Conservation (phyloP, 1,140 invertebrate genomes). For the Drosophila arizonae region DNA sequence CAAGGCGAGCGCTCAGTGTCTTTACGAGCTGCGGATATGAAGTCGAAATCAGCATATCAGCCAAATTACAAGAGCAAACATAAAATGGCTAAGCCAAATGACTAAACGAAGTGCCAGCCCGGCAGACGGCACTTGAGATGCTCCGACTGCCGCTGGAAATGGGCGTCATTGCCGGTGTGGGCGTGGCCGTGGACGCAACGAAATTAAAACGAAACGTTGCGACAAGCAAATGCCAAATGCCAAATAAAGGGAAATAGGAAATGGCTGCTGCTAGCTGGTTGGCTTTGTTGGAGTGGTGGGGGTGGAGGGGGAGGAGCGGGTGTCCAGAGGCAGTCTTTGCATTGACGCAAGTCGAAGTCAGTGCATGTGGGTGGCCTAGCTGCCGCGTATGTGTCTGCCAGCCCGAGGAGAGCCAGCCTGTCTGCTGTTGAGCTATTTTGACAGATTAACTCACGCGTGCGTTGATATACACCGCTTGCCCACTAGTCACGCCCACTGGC, state of each 20-base stretch:
- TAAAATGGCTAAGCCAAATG: slow-evolving; percentile 78
- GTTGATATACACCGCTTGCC: slow-evolving; percentile 45
- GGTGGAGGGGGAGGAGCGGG: background rate
- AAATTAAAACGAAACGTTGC: slow-evolving; percentile 75
- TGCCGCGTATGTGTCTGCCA: no score
- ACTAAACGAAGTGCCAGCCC: slow-evolving; percentile 75
- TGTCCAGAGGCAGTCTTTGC: slow-evolving; percentile 29
- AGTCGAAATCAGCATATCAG: slow-evolving; percentile 77
- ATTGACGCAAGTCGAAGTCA: slow-evolving; percentile 61
- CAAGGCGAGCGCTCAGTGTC: slow-evolving; percentile 3
- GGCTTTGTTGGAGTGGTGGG: background rate
- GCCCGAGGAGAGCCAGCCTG: slow-evolving; percentile 19
- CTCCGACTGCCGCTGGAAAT: slow-evolving; percentile 46
- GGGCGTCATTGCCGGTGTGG: slow-evolving; percentile 12
- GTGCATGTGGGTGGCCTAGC: background rate
- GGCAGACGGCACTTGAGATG: slow-evolving; percentile 38
- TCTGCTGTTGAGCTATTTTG: slow-evolving; percentile 69
- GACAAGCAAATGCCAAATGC: slow-evolving; percentile 35
- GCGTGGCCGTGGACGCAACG: slow-evolving; percentile 22
- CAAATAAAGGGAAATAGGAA: background rate
- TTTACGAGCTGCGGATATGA: slow-evolving; percentile 70
- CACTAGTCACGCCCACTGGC: slow-evolving; percentile 36
- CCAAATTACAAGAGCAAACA: slow-evolving; percentile 78
- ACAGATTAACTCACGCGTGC: slow-evolving; percentile 78
- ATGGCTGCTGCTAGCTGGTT: background rate